Evolutionary conservation across 2,113 vertebrate genomes (phyloP), one percentile per base, ranked within the genome.

Genomic region (Xyliphius kryptos): DNA sequence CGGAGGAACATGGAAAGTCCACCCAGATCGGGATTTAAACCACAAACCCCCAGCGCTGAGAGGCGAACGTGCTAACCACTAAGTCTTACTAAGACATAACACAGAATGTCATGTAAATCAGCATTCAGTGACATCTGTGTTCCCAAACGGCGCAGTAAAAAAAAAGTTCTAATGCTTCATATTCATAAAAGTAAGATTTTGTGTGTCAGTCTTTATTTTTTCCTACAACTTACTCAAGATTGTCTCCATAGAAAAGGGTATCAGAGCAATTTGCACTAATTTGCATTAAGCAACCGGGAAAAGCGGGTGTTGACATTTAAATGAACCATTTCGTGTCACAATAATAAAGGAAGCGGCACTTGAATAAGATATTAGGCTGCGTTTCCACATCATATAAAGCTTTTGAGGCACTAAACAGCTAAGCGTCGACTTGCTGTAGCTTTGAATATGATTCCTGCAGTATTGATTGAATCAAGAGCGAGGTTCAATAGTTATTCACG

Each of bases 261-360:
- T 32, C 26, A 32, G 26, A 32, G 26, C 26, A 32, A 32, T 32
- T 32, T 32, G 26, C 26, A 32, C 26, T 32, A 32, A 32, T 32
- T 32, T 32, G 26, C 26, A 16, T 44, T 22, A 46, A 7, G 40
- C 9, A 5, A 22, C 17, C 15, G 9, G 15, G 19, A 10, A 10
- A 17, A 7, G 10, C 2, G 38, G 32, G 32, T 43, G 9, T 43
- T 15, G 19, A 41, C 38, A 47, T 58, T 58, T 46, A 11, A 20
- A 37, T 60, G 10, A n/a, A 32, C n/a, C 22, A 59, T 59, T 12
- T 44, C 17, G 38, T 17, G 1, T 21, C 38, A 44, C 13, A 20
- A 20, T 14, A 37, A 58, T 44, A 3, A 44, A 58, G 56, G 56
- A 58, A 58, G 56, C 10, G 8, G 44, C 15, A 14, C 21, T 22